Evolutionary conservation across 2,113 vertebrate genomes (phyloP), one percentile per base, ranked within the genome.

Genomic region (Hystrix brachyura): DNA sequence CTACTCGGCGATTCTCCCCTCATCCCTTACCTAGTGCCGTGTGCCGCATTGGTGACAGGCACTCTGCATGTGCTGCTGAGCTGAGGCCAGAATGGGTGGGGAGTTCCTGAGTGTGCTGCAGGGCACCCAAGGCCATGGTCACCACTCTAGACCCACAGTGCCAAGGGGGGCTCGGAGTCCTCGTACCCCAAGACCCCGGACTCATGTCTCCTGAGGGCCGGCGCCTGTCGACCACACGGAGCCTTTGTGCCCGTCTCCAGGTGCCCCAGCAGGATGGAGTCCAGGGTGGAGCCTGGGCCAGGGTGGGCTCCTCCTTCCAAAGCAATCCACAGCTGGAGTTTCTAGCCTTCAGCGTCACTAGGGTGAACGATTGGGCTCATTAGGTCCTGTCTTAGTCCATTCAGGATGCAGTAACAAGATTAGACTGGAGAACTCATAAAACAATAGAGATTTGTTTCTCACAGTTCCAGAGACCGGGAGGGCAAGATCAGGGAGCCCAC

Each of bases 321-420:
- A 5, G 29, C 38, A 19, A 8, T 11, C 2, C 23, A 7, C 0
- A 14, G 43, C 32, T 18, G 21, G 59, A 53, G 7, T 48, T 51
- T 34, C 84, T 55, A 1, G 0, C 5, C 7, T 5, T 55, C 32
- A 0, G 18, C 12, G 0, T 64, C 2, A 0, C 15, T 34, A 15
- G 21, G 38, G 4, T 6, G 7, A 43, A 1, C 34, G n/a, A 18
- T 12, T 34, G 27, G 4, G 23, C 51, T 59, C 32, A 7, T 38
- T 0, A 23, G 32, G 69, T 69, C 34, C 32, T 57, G 27, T 64
- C 62, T 69, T 48, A 19, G 0, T 65, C 32, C n/a, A 59, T 72
- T 43, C 32, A 13, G 55, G 51, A 15, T 59, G 29, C 67, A 38
- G 0, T 32, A 19, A 59, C 72, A 59, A 51, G 82, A 76, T 0